Base-by-base conservation (phyloP, 2,797 vertebrate species). In the Chelon auratus region DNA sequence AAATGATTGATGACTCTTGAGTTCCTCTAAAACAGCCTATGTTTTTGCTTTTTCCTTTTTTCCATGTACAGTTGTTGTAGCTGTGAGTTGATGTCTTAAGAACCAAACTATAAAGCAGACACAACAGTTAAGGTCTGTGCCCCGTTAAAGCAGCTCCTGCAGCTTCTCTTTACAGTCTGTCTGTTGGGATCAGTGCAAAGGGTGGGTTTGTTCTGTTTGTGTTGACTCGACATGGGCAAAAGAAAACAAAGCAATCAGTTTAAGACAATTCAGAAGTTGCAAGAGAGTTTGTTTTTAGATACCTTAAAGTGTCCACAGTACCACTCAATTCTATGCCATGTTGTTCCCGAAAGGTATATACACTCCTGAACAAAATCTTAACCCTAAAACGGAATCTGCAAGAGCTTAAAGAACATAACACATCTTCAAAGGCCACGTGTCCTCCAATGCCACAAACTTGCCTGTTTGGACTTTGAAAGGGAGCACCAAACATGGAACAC, bases 151-250 rank as follows among this genome's bases (percentile, higher is more conserved):
- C 48, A 20, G 17, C 40, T 59, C 45, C 45, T 47, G 22, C 48
- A 20, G 17, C 40, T 59, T n/a, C 45, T 47, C 15, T 61, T 48
- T 48, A 62, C n/a, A 62, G 30, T 48, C 59, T 36, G 12, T 4
- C 26, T 48, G 26, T 20, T 62, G 40, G 45, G 43, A 48, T 13
- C n/a, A 15, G 30, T 45, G 13, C 26, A 15, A 50, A 36, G 26
- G 59, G 26, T 48, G 59, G 59, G 24, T 47, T 61, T 61, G 43
- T 61, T 26, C 48, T 24, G 51, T 40, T 20, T 63, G 36, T 52
- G 36, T 51, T 63, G 52, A 63, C 48, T 40, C 24, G 48, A 52
- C 62, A 48, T 10, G 47, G 47, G 47, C 9, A 63, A 52, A 10
- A 40, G 36, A 26, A 22, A 63, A 53, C 62, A 63, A 63, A 63